Evolutionary conservation across 2,797 vertebrate genomes (phyloP).

Genomic region (Platyrinchus mystaceus): DNA sequence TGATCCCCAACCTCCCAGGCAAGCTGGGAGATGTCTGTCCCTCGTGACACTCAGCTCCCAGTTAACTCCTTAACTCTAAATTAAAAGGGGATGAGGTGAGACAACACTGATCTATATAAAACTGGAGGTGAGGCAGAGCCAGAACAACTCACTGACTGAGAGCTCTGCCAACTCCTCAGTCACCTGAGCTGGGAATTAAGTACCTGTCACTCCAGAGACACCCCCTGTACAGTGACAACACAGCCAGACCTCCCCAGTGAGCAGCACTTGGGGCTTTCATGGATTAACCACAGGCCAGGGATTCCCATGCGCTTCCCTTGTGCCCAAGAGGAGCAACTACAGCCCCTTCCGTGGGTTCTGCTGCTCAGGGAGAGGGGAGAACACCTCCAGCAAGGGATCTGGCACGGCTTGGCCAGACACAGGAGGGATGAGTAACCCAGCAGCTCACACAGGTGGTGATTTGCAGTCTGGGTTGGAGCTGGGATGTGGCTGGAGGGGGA

Average conservation of each 20-base stretch:
- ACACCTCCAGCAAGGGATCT: neutral
- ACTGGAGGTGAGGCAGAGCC: neutral
- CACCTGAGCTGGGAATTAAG: neutral
- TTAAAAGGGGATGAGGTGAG: neutral
- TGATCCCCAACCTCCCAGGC: neutral
- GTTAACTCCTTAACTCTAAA: too few relatives aligned
- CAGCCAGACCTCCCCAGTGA: neutral
- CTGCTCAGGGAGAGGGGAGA: neutral
- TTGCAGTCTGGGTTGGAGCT: neutral
- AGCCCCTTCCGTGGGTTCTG: neutral
- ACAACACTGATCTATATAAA: neutral
- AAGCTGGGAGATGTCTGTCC: neutral
- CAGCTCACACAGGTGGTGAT: neutral
- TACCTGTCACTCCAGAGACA: neutral
- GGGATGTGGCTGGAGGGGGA: neutral
- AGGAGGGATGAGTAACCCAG: neutral
- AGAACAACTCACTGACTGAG: too few relatives aligned
- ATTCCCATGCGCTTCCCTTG: fast-evolving
- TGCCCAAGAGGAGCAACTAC: neutral
- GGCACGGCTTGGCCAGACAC: neutral
- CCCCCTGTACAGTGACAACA: neutral
- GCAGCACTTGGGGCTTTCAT: too few relatives aligned
- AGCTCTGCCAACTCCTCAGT: too few relatives aligned
- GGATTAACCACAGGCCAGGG: neutral
- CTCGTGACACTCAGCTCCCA: neutral